A percentile compares a stretch with the other conserved stretches of the same genome.
phyloP scores from a whole-genome alignment of 2,888 invertebrate genomes.

The Arrhopalites spinosus region DNA sequence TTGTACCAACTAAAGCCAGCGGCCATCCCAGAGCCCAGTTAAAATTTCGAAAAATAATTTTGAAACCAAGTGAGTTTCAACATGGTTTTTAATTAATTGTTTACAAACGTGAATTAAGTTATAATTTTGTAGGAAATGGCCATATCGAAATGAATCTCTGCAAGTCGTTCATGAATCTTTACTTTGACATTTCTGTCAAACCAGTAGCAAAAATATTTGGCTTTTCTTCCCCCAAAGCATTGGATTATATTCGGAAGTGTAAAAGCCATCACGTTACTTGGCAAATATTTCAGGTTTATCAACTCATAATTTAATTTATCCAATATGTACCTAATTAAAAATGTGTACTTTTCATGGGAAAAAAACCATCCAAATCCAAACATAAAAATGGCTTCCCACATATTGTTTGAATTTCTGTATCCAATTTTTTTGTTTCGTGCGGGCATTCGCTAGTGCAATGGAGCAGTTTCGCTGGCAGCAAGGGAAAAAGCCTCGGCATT shows the following conservation, averaged over 20 bases:
- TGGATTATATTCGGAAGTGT: background rate
- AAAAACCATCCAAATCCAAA: background rate
- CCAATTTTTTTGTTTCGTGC: slow-evolving; percentile 34
- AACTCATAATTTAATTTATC: background rate
- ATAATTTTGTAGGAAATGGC: background rate
- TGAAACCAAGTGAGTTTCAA: too few relatives aligned
- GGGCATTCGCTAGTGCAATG: slow-evolving; percentile 21
- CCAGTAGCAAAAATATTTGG: slow-evolving; percentile 13
- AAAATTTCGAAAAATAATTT: too few relatives aligned
- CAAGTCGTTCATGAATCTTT: background rate
- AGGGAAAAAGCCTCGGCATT: slow-evolving; percentile 9
- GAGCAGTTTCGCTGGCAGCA: background rate
- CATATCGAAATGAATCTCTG: slow-evolving; percentile 20
- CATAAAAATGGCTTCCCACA: slow-evolving; percentile 14
- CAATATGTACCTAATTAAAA: background rate
- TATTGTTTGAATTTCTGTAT: slow-evolving; percentile 16
- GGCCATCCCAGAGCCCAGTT: too few relatives aligned
- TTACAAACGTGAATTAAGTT: background rate
- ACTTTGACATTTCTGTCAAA: slow-evolving; percentile 8
- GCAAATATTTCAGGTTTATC: background rate
- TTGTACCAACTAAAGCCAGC: too few relatives aligned
- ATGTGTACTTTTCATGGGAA: too few relatives aligned
- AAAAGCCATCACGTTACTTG: slow-evolving; percentile 19
- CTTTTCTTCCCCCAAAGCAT: background rate
- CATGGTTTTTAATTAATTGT: background rate